A percentile compares a stretch with the other conserved stretches of the same genome.
These are phyloP conservation scores for Xenopus tropicalis DNA, from an alignment of 2,113 vertebrate species.

Conservation along the genomic window UCB_Xtro_10.0 CM004444.2:80183001-80183500, in stretches of 20 bases:
- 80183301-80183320: too few relatives aligned
- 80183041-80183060: slow-evolving; percentile 23
- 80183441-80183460: too few relatives aligned
- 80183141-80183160: slow-evolving; percentile 40
- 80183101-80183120: slow-evolving; percentile 31
- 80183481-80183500: too few relatives aligned
- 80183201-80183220: slow-evolving; percentile 15
- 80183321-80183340: too few relatives aligned
- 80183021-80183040: slow-evolving; percentile 3
- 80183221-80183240: slow-evolving; percentile 25
- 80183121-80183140: slow-evolving; percentile 36
- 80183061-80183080: slow-evolving; percentile 30
- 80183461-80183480: too few relatives aligned
- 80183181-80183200: slow-evolving; percentile 14
- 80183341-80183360: too few relatives aligned
- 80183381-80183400: too few relatives aligned
- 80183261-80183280: slow-evolving; percentile 4
- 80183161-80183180: slow-evolving; percentile 31
- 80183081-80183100: slow-evolving; percentile 8
- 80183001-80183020: background rate
- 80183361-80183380: too few relatives aligned
- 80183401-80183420: too few relatives aligned
- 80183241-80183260: slow-evolving; percentile 25
- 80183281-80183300: slow-evolving; percentile 33
- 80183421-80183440: too few relatives aligned